phyloP scores from a whole-genome alignment of 2,797 vertebrate species.

The Babyrousa celebensis region DNA sequence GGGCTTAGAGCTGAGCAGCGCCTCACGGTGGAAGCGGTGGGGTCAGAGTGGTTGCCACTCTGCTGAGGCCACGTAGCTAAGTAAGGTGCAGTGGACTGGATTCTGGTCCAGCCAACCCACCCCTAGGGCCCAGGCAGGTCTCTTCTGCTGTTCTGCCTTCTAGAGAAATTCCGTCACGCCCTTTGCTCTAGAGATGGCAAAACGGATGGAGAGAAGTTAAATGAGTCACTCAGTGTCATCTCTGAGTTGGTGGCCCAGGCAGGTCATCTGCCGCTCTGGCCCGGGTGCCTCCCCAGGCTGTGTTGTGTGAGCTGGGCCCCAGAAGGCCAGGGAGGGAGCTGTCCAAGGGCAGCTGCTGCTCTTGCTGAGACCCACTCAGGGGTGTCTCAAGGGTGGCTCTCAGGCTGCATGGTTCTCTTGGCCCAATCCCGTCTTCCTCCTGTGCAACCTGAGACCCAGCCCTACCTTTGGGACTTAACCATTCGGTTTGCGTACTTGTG shows the following conservation, averaged over 20 bases:
- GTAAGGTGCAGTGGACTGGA: neutral
- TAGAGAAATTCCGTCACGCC: constrained; percentile 17
- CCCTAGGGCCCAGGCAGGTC: neutral
- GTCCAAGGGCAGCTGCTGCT: neutral
- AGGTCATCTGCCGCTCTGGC: neutral
- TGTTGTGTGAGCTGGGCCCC: neutral
- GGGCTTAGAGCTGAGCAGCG: neutral
- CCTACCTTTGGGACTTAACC: neutral
- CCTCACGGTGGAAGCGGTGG: neutral
- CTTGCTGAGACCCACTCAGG: neutral
- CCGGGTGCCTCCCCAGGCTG: neutral
- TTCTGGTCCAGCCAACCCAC: neutral
- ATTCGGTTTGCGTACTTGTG: neutral
- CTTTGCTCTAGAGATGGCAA: constrained; percentile 9
- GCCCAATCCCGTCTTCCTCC: neutral
- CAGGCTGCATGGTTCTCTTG: neutral
- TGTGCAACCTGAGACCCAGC: neutral
- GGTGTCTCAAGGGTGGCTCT: neutral
- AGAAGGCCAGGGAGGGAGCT: neutral
- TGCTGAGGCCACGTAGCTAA: neutral
- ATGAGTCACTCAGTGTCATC: neutral
- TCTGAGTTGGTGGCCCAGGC: neutral
- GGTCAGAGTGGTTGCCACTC: neutral
- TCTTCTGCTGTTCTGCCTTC: neutral
- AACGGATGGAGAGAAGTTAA: neutral